Evolutionary conservation across 1,140 invertebrate genomes (phyloP).

Genomic region (Drosophila insularis): DNA sequence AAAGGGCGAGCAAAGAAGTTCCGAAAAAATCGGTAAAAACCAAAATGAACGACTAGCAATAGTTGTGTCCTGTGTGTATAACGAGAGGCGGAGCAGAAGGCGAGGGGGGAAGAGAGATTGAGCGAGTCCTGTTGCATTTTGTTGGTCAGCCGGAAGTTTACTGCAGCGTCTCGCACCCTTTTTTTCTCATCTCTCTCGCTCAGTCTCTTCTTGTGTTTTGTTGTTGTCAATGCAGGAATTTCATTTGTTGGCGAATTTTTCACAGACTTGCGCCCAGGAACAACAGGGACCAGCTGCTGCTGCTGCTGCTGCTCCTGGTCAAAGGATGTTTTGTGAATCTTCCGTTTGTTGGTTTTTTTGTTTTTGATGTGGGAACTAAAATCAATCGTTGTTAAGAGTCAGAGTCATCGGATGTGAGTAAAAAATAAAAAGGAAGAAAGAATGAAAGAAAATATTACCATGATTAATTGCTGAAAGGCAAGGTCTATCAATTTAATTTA

Average conservation of each 20-base stretch:
- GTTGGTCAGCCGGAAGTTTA: slow-evolving; percentile 73
- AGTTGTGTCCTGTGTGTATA: slow-evolving; percentile 39
- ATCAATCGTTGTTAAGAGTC: slow-evolving; percentile 10
- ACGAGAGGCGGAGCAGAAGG: neutral
- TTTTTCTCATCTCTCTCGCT: slow-evolving; percentile 34
- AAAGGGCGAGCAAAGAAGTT: slow-evolving; percentile 17
- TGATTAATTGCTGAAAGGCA: slow-evolving; percentile 1
- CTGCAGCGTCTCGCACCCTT: slow-evolving; percentile 75
- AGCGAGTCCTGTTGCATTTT: slow-evolving; percentile 74
- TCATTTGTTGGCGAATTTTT: slow-evolving; percentile 75
- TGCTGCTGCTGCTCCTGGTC: slow-evolving; percentile 1
- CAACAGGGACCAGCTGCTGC: slow-evolving; percentile 54
- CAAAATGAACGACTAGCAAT: slow-evolving; percentile 20
- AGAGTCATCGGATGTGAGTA: neutral
- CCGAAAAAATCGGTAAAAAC: slow-evolving; percentile 42
- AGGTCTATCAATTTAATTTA: slow-evolving; percentile 3
- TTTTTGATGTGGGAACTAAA: slow-evolving; percentile 3
- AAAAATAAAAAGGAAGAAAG: neutral
- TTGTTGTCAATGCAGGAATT: slow-evolving; percentile 51
- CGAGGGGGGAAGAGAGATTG: slow-evolving; percentile 19
- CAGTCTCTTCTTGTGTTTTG: slow-evolving; percentile 1
- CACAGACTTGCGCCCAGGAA: slow-evolving; percentile 51
- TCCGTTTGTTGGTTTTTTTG: neutral
- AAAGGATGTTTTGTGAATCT: slow-evolving; percentile 10
- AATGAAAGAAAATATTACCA: neutral